Evolutionary conservation across 2,888 invertebrate genomes (phyloP), one percentile per base, ranked within the genome.

Genomic region (Andricus quercusramuli): DNA sequence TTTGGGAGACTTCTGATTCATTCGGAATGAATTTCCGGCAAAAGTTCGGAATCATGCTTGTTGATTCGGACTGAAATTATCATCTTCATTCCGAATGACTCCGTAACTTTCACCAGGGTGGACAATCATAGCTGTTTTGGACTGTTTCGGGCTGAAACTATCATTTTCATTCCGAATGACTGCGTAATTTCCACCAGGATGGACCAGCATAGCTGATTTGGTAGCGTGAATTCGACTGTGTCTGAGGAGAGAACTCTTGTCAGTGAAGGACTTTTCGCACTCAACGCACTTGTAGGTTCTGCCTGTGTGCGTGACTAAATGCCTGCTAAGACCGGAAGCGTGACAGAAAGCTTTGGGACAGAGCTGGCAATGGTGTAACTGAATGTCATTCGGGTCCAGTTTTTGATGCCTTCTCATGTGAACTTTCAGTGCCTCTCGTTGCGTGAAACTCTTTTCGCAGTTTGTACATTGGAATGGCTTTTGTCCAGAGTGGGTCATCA

Each of bases 361-460:
- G 22, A 95, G 90, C 70, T 95, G 94, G 90, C 96, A 96, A 88
- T 94, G 94, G 90, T 96, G 96, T 83, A 96, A 93, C 85, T 94
- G 94, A 47, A 95, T 94, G 82, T 95, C 93, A 70, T 94, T 92
- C 59, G 95, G 94, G 89, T 93, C 93, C 86, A 95, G 93, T 82
- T 94, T 92, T 64, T 94, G 94, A 89, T 95, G 95, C 47, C 94
- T 93, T 2, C 94, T 93, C 89, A 95, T 94, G 90, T 97, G 97
- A 44, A 95, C 93, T 25, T 93, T 93, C 25, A 97, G 93, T 74
- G 96, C 95, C 86, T 95, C 95, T 84, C 96, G 95, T 91, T 96
- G 96, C 0, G 96, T 96, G 92, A 96, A 97, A 82, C 95, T 95
- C 89, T 95, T 95, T 0, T 94, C 93, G 88, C 97, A 97, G 83